Evolutionary conservation across 2,888 invertebrate species (phyloP).

Genomic region (Sphecodes monilicornis): DNA sequence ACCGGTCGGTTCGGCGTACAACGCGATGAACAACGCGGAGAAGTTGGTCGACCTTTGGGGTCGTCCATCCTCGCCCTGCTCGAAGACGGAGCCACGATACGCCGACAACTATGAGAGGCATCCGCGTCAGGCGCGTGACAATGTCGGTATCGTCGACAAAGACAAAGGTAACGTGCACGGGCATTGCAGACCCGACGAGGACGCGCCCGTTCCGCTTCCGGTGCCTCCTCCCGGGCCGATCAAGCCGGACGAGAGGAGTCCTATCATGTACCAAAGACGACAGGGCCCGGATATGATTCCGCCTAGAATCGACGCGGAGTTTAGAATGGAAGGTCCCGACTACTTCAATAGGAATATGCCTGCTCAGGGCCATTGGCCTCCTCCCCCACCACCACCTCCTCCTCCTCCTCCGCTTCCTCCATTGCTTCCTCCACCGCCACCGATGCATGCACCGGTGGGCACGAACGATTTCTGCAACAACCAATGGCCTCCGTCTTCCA

Average conservation of each 20-base stretch:
- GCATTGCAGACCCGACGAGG: conserved; percentile 52
- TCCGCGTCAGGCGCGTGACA: conserved; percentile 67
- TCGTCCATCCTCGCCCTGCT: conserved; percentile 41
- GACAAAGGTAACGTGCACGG: conserved; percentile 42
- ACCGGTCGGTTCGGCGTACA: conserved; percentile 3
- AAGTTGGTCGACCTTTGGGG: conserved; percentile 34
- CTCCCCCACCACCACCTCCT: background rate
- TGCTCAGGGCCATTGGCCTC: conserved; percentile 54
- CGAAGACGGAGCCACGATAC: conserved; percentile 71
- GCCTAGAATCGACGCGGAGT: conserved; percentile 56
- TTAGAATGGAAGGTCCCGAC: conserved; percentile 55
- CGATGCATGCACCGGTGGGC: conserved; percentile 35
- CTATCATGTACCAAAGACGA: conserved; percentile 62
- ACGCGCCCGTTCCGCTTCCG: conserved; percentile 20
- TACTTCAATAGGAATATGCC: conserved; percentile 59
- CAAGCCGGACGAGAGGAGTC: conserved; percentile 51
- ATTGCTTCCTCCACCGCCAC: background rate
- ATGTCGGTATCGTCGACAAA: conserved; percentile 37
- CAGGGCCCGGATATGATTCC: conserved; percentile 32
- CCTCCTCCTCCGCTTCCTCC: conserved; percentile 14
- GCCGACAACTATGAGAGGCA: conserved; percentile 80
- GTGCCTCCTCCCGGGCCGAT: background rate
- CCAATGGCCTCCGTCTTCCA: conserved; percentile 54
- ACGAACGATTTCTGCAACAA: conserved; percentile 48
- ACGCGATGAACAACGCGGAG: conserved; percentile 7